Conservation (phyloP, 2,113 vertebrate genomes). For the Dolichotis patagonum region DNA sequence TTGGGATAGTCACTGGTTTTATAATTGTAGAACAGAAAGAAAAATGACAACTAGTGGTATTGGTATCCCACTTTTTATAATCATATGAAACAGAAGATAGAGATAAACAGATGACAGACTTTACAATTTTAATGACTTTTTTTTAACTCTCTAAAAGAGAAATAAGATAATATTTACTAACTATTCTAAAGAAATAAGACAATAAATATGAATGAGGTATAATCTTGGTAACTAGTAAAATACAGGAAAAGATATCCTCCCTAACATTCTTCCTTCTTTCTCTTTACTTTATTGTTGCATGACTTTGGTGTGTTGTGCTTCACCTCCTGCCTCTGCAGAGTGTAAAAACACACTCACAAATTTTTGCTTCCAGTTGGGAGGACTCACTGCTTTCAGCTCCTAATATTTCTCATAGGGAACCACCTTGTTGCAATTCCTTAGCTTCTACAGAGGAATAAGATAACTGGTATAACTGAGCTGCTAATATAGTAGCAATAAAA, state of each 20-base stretch:
- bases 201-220: neutral
- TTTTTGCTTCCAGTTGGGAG: neutral
- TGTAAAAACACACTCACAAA: neutral
- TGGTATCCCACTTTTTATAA: neutral
- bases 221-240: neutral
- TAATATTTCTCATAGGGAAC: neutral
- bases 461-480: neutral
- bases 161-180: slow-evolving; percentile 4
- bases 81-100: neutral
- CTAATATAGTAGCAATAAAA: neutral
- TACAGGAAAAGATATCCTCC: neutral
- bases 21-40: neutral
- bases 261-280: neutral
- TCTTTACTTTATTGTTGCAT: neutral
- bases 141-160: neutral
- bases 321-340: neutral
- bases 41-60: neutral
- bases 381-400: neutral
- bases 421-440: neutral
- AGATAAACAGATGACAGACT: neutral
- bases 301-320: neutral
- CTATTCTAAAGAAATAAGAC: neutral
- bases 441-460: neutral
- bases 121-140: neutral
- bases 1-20: neutral